These are phyloP conservation scores for Leptinotarsa juncta DNA, from an alignment of 2,888 invertebrate genomes.

Conservation along the genomic window DNA sequence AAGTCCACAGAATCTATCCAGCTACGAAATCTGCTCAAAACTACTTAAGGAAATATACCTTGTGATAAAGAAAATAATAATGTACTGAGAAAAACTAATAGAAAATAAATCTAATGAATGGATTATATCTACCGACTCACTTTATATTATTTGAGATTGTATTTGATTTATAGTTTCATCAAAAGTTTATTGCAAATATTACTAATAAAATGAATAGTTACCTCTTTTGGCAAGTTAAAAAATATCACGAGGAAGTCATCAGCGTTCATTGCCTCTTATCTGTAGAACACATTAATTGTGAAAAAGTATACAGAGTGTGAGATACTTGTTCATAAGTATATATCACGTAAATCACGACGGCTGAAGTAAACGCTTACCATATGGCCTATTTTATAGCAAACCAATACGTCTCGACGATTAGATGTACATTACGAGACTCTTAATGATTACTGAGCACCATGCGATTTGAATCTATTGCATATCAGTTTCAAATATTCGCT, in stretches of 20 bases:
- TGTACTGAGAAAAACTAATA: too few relatives aligned
- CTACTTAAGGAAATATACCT: too few relatives aligned
- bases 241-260: not conserved
- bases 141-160: too few relatives aligned
- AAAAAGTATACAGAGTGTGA: slow-evolving; percentile 38
- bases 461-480: not conserved
- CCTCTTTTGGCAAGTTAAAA: not conserved
- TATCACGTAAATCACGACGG: slow-evolving; percentile 50
- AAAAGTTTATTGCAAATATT: too few relatives aligned
- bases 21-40: too few relatives aligned
- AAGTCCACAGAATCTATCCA: too few relatives aligned
- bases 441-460: slow-evolving; percentile 5
- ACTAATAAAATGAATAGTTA: too few relatives aligned
- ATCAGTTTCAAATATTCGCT: not conserved
- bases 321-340: slow-evolving; percentile 44
- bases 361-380: slow-evolving; percentile 52
- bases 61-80: too few relatives aligned
- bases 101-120: too few relatives aligned
- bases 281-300: slow-evolving; percentile 43
- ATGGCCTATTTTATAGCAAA: slow-evolving; percentile 53
- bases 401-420: slow-evolving; percentile 48
- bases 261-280: slow-evolving; percentile 37
- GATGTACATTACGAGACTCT: slow-evolving; percentile 37
- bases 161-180: too few relatives aligned
- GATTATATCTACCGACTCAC: too few relatives aligned